A percentile compares a stretch with the other conserved stretches of the same genome.
phyloP scores from a whole-genome alignment of 1,140 invertebrate genomes.

The Pogonomyrmex californicus region DNA sequence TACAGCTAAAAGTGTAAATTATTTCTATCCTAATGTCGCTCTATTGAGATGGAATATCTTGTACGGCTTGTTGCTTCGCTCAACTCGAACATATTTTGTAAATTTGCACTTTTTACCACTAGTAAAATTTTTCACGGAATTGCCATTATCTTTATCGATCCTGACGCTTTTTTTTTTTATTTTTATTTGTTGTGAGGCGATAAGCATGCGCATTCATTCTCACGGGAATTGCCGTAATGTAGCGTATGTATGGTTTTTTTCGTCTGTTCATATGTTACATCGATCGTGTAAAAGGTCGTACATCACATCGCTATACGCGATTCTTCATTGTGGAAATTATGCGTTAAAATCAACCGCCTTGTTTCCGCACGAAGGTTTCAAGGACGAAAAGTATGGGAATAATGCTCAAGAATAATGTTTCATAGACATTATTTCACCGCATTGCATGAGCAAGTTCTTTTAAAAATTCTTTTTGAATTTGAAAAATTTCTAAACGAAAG shows the following conservation, averaged over 20 bases:
- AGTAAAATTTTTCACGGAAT: neutral
- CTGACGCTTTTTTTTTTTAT: neutral
- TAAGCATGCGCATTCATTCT: slow-evolving; percentile 36
- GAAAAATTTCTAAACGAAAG: neutral
- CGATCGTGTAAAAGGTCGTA: slow-evolving; percentile 71
- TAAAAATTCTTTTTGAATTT: neutral
- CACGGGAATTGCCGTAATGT: slow-evolving; percentile 55
- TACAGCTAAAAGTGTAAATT: neutral
- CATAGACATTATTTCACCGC: slow-evolving; percentile 15
- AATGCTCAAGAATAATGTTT: slow-evolving; percentile 16
- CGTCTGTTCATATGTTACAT: slow-evolving; percentile 60
- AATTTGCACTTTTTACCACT: neutral
- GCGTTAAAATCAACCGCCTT: slow-evolving; percentile 65
- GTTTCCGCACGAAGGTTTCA: slow-evolving; percentile 64
- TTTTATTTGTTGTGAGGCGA: slow-evolving; percentile 19
- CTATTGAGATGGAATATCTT: neutral
- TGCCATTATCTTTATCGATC: slow-evolving; percentile 7
- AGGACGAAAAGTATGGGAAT: slow-evolving; percentile 51
- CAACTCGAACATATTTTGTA: neutral
- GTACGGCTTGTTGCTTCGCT: neutral
- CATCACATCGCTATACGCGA: slow-evolving; percentile 45
- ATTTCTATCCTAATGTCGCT: neutral
- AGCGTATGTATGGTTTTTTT: slow-evolving; percentile 49
- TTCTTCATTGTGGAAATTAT: slow-evolving; percentile 69
- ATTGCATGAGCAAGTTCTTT: neutral